Conservation (phyloP, 2,113 vertebrate species). For the Pseudopipra pipra region DNA sequence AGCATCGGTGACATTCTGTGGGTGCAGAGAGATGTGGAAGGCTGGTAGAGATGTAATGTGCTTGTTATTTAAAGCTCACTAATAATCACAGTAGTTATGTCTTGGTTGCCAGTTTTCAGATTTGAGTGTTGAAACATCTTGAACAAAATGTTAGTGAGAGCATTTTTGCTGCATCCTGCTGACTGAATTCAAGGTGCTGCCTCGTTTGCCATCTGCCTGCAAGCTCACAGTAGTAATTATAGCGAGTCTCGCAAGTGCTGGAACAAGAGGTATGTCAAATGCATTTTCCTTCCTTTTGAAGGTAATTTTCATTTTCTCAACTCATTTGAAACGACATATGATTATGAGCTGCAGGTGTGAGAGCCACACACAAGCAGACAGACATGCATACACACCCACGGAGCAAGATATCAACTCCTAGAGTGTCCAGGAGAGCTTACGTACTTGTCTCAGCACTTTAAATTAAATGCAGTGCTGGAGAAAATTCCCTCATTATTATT, state of each 20-base stretch:
- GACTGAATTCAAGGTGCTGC: slow-evolving; percentile 62
- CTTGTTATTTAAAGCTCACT: slow-evolving; percentile 13
- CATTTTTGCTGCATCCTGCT: slow-evolving; percentile 65
- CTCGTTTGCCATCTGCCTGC: slow-evolving; percentile 72
- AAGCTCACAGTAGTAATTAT: slow-evolving; percentile 70
- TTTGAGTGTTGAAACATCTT: slow-evolving; percentile 70
- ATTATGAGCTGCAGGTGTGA: slow-evolving; percentile 67
- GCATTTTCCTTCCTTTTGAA: slow-evolving; percentile 57
- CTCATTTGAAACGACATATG: slow-evolving; percentile 48
- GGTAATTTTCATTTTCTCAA: slow-evolving; percentile 70
- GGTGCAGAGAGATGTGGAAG: not conserved
- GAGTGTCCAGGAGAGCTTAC: not conserved
- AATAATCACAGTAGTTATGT: not conserved
- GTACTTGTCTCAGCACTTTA: not conserved
- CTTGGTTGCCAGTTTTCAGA: slow-evolving; percentile 47
- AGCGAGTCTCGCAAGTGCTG: slow-evolving; percentile 44
- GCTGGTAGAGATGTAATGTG: not conserved
- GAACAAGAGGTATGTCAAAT: slow-evolving; percentile 67
- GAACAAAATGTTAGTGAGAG: slow-evolving; percentile 70
- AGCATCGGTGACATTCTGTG: not conserved
- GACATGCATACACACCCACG: rapidly evolving
- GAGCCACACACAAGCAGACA: not conserved
- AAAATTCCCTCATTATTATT: slow-evolving; percentile 42
- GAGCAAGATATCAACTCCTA: not conserved
- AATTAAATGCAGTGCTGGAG: slow-evolving; percentile 31